Conservation (phyloP, 2,113 vertebrate genomes). For the Tragelaphus strepsiceros region DNA sequence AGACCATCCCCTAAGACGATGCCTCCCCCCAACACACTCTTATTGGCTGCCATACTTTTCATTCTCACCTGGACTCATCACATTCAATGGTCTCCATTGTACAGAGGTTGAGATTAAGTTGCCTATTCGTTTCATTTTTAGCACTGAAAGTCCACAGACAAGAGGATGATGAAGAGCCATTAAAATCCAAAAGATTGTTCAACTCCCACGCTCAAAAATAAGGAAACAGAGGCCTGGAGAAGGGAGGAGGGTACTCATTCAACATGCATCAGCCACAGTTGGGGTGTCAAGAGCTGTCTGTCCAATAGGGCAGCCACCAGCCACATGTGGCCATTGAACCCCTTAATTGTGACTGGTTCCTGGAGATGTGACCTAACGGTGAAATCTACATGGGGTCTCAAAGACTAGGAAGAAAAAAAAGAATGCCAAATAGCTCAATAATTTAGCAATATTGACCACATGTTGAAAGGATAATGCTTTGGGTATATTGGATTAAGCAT, state of each 20-base stretch:
- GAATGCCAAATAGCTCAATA: neutral
- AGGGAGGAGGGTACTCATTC: neutral
- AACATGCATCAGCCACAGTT: accelerated
- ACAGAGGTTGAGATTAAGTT: neutral
- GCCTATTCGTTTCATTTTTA: neutral
- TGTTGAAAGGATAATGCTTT: neutral
- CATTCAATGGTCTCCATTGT: accelerated
- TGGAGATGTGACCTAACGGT: neutral
- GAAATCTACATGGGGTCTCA: neutral
- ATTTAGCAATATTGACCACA: neutral
- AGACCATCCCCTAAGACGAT: accelerated
- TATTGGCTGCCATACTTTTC: no score
- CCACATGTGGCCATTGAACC: neutral
- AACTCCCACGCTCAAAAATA: no score
- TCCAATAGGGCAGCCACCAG: neutral
- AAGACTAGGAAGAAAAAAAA: neutral
- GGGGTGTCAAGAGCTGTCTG: neutral
- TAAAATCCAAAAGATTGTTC: neutral
- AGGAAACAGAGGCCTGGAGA: neutral
- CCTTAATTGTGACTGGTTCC: neutral
- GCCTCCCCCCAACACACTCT: neutral
- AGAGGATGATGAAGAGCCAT: neutral
- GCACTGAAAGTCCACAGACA: neutral
- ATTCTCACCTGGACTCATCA: neutral
- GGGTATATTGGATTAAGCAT: neutral